phyloP scores from a whole-genome alignment of 2,113 vertebrate genomes.

The Leucopsar rothschildi region DNA sequence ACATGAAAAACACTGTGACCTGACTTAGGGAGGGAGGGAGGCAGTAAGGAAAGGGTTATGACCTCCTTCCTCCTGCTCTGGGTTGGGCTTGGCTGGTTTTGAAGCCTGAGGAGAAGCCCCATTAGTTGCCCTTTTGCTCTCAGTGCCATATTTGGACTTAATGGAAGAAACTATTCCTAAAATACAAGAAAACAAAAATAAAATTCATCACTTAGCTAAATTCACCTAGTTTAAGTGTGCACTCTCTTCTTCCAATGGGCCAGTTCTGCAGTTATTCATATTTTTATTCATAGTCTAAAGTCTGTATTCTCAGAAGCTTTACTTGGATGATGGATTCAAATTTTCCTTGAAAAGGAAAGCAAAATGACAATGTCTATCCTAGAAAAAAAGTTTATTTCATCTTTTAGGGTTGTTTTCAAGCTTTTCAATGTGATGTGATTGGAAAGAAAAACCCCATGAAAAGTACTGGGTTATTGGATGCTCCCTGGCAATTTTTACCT shows the following conservation, averaged over 20 bases:
- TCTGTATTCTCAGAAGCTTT: not conserved
- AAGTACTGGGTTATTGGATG: not conserved
- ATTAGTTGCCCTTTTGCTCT: not conserved
- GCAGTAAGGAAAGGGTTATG: not conserved
- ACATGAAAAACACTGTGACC: not conserved
- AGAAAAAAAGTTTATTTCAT: not conserved
- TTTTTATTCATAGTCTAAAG: not conserved
- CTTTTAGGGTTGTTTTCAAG: not conserved
- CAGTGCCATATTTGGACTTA: not conserved
- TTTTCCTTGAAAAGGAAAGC: not conserved
- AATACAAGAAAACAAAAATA: not conserved
- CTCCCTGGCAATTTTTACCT: not conserved
- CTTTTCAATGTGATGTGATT: not conserved
- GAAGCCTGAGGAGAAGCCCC: not conserved
- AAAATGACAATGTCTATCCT: not conserved
- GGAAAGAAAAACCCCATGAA: not conserved
- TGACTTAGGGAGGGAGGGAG: not conserved
- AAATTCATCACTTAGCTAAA: not conserved
- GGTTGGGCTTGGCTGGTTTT: not conserved
- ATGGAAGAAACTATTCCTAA: not conserved
- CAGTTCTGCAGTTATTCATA: not conserved
- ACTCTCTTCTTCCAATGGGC: not conserved
- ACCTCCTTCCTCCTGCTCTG: not conserved
- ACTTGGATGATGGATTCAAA: not conserved
- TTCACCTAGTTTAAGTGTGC: not conserved